These are phyloP conservation scores for Arenaria interpres DNA, from an alignment of 2,113 vertebrate species.

Conservation along the genomic window DNA sequence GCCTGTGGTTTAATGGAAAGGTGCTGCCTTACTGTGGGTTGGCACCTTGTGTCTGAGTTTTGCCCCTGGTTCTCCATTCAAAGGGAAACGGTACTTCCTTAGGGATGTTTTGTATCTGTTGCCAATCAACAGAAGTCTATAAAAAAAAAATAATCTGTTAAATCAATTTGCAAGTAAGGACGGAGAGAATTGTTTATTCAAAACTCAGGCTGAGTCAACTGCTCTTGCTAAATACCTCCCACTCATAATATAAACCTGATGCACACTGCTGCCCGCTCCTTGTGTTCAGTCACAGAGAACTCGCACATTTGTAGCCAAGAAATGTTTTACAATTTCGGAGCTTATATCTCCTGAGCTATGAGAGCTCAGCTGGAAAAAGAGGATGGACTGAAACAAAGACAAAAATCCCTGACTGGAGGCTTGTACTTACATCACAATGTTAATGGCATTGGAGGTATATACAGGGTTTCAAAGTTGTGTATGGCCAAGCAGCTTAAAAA, in stretches of 20 bases:
- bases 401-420: background rate
- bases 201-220: background rate
- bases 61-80: accelerated
- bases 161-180: background rate
- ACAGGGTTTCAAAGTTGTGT: background rate
- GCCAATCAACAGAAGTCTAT: background rate
- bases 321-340: background rate
- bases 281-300: background rate
- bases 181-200: background rate
- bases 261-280: background rate
- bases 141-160: background rate
- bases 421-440: accelerated
- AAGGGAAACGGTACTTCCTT: background rate
- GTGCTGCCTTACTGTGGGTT: background rate
- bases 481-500: background rate
- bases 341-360: accelerated
- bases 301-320: accelerated
- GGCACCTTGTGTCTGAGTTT: background rate
- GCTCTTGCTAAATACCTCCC: background rate
- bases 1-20: background rate
- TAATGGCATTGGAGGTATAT: background rate
- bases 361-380: background rate
- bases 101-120: background rate
- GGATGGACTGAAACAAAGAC: background rate
- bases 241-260: background rate